phyloP scores from a whole-genome alignment of 2,113 vertebrate genomes.

The Orthochromis malagaraziensis region DNA sequence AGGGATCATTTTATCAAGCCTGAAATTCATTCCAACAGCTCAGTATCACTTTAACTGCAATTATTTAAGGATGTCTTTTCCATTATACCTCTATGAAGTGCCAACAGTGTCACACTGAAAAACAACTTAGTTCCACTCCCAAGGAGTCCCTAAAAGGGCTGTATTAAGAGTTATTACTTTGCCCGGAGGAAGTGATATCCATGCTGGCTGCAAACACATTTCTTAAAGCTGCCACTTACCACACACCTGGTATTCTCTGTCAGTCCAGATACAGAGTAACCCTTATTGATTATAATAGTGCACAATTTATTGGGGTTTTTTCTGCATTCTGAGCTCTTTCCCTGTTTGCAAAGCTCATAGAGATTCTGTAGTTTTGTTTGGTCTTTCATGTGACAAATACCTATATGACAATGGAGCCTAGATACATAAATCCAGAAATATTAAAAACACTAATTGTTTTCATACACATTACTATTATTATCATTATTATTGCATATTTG shows the following conservation, averaged over 20 bases:
- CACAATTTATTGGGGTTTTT: background rate
- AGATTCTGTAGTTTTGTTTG: background rate
- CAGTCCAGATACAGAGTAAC: background rate
- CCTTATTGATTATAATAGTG: background rate
- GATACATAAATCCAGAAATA: background rate
- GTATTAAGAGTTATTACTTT: constrained; percentile 39
- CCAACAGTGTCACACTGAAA: constrained; percentile 4
- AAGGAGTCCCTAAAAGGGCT: constrained; percentile 14
- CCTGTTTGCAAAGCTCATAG: background rate
- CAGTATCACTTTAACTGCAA: constrained; percentile 5
- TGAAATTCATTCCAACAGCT: background rate
- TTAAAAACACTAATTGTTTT: background rate
- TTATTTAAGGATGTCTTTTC: constrained; percentile 13
- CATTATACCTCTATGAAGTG: constrained; percentile 6
- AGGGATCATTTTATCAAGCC: background rate
- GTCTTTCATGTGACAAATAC: background rate
- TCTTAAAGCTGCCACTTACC: constrained; percentile 11
- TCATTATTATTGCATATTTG: background rate
- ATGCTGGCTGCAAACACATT: background rate
- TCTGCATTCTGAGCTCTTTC: background rate
- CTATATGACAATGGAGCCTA: background rate
- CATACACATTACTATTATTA: background rate
- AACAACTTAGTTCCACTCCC: constrained; percentile 31
- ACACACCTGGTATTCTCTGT: constrained; percentile 1
- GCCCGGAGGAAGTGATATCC: constrained; percentile 13